Evolutionary conservation across 2,113 vertebrate genomes (phyloP), one percentile per base, ranked within the genome.

Genomic region (Amia ocellicauda): DNA sequence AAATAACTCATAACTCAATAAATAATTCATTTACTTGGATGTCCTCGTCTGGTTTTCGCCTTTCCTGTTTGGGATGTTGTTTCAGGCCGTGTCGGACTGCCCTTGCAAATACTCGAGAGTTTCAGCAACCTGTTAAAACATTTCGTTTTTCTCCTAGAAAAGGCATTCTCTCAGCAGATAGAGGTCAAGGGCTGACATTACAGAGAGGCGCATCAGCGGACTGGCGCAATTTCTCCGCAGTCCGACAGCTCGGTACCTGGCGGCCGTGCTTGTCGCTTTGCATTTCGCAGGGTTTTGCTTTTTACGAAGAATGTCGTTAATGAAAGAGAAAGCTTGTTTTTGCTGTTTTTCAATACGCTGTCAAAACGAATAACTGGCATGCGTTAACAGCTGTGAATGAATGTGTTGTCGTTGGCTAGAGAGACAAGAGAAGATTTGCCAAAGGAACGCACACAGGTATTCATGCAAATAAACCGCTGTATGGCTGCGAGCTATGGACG

Each of bases 351-450:
- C 56, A 58, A 42, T 58, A 41, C 16, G 19, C 56, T 58, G 56
- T 42, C 56, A 58, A 58, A 22, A 40, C 56, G 14, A 19, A 58
- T 58, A 42, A 58, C 13, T 58, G 56, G 56, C 56, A 40, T n/a
- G n/a, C 1, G 11, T 19, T 57, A 36, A 58, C 31, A 58, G 14
- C 45, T 47, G 45, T 47, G 10, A 9, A 47, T 19, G 36, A 42
- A 42, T 42, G 56, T 26, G 16, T 41, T 58, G 19, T 22, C 2
- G 20, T 41, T 58, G 56, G 31, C n/a, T 58, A 16, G n/a, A 47
- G 14, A 47, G 29, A 41, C 31, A 29, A 19, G 11, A 42, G 29
- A 58, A 9, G 31, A 28, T 28, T n/a, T 24, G 27, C 10, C 1
- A 7, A 29, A 29, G 17, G n/a, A 42, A 58, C n/a, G 26, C 28